These are phyloP conservation scores for Vireo altiloquus DNA, from an alignment of 2,113 vertebrate species.

Conservation along the genomic window DNA sequence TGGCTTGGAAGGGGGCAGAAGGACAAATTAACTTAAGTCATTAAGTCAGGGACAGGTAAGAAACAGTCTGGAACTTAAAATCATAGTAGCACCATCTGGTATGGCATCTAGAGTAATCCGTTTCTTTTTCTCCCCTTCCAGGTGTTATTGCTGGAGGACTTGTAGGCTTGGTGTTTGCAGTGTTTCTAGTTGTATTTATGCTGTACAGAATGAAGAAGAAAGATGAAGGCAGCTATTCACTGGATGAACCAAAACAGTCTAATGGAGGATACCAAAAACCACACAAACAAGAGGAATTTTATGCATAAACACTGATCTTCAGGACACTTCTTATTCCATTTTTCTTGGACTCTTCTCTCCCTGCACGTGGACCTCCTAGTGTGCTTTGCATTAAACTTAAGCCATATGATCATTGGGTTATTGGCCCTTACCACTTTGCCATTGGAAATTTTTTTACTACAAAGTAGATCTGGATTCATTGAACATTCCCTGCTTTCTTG, in stretches of 20 bases:
- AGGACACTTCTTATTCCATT: slow-evolving; percentile 6
- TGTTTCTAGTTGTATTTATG: slow-evolving; percentile 76
- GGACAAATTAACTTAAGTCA: neutral
- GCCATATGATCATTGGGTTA: slow-evolving; percentile 57
- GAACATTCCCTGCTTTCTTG: slow-evolving; percentile 51
- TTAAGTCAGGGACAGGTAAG: neutral
- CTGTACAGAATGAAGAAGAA: slow-evolving; percentile 87
- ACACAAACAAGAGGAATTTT: slow-evolving; percentile 77
- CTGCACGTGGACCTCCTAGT: slow-evolving; percentile 64
- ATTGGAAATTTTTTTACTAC: slow-evolving; percentile 53
- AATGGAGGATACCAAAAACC: slow-evolving; percentile 77
- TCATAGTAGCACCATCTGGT: neutral
- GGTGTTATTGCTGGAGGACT: slow-evolving; percentile 83
- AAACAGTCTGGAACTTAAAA: neutral
- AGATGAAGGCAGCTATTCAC: slow-evolving; percentile 76
- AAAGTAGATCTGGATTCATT: slow-evolving; percentile 43
- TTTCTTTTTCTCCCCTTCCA: slow-evolving; percentile 29
- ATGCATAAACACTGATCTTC: slow-evolving; percentile 70
- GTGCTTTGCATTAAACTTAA: slow-evolving; percentile 70
- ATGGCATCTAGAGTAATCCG: neutral
- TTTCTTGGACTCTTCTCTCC: slow-evolving; percentile 61
- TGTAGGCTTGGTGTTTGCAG: slow-evolving; percentile 76
- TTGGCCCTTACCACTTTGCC: slow-evolving; percentile 37
- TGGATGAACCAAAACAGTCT: slow-evolving; percentile 75
- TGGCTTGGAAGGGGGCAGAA: neutral